Percentiles rank a stretch among this genome's conserved stretches.
These are phyloP conservation scores for Catostylus mosaicus DNA, from an alignment of 30 jellyfish, hydroid and myxozoan genomes.

Conservation along the genomic window DNA sequence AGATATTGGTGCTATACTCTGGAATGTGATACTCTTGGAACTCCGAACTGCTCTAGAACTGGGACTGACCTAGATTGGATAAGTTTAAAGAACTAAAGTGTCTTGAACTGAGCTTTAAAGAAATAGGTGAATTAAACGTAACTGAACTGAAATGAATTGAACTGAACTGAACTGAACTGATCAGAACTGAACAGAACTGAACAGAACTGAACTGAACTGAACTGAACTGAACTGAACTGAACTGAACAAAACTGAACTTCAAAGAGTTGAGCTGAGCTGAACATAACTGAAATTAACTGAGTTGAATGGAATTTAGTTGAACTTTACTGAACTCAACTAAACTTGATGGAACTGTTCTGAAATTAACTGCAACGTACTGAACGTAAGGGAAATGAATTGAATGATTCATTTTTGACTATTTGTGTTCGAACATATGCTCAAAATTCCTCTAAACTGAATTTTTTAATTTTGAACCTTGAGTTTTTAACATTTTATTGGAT, in stretches of 20 bases:
- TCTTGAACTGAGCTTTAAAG: not conserved
- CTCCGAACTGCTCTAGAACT: too few relatives aligned
- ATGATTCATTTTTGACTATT: too few relatives aligned
- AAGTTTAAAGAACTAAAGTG: not conserved
- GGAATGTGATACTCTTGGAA: too few relatives aligned
- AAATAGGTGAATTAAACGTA: not conserved
- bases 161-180: constrained; percentile 22
- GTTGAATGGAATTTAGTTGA: not conserved
- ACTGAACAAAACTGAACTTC: constrained; percentile 14
- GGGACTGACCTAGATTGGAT: too few relatives aligned
- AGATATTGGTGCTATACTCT: too few relatives aligned
- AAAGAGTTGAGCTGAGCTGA: constrained; percentile 11
- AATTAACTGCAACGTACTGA: constrained; percentile 4
- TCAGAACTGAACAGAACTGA: constrained; percentile 16
- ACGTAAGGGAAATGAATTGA: not conserved
- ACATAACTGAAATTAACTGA: constrained; percentile 8
- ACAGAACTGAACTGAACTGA: constrained; percentile 21
- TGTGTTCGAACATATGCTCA: too few relatives aligned
- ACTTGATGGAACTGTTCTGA: constrained; percentile 7
- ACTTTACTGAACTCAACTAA: constrained; percentile 6
- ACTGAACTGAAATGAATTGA: constrained; percentile 6
- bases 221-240: constrained; percentile 29
- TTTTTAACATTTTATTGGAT: not conserved
- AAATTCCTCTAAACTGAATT: too few relatives aligned
- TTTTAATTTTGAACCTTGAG: too few relatives aligned